Conservation (phyloP, 1,140 invertebrate genomes). For the Orius insidiosus region DNA sequence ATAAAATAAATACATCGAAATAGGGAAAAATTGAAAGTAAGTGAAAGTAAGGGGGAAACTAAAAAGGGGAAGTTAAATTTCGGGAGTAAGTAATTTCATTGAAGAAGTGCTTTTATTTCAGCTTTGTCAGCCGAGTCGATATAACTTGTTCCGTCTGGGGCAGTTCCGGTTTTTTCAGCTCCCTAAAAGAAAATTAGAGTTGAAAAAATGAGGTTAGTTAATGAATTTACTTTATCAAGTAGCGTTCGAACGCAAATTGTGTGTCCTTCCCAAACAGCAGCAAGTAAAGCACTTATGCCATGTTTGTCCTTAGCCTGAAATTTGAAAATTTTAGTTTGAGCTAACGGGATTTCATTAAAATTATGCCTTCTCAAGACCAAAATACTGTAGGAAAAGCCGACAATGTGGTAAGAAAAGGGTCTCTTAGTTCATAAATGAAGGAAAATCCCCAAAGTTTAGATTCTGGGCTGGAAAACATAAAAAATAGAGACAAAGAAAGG, state of each 20-base stretch:
- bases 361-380: constrained; percentile 4
- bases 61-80: too few species aligned
- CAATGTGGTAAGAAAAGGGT: background rate
- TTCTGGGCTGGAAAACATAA: too few species aligned
- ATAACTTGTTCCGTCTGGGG: constrained; percentile 74
- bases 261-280: constrained; percentile 92
- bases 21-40: too few species aligned
- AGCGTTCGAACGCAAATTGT: constrained; percentile 76
- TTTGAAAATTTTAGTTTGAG: constrained; percentile 12
- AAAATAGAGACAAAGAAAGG: too few species aligned
- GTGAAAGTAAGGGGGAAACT: too few species aligned
- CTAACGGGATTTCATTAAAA: background rate
- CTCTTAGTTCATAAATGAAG: background rate
- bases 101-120: constrained; percentile 66
- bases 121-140: constrained; percentile 78
- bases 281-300: constrained; percentile 78
- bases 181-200: constrained; percentile 36
- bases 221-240: constrained; percentile 52
- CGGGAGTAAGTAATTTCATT: constrained; percentile 7
- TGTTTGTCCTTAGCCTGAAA: constrained; percentile 73
- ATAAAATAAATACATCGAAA: background rate
- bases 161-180: constrained; percentile 61
- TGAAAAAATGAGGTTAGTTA: too few species aligned
- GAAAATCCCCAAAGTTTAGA: too few species aligned
- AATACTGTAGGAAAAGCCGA: constrained; percentile 2